These are phyloP conservation scores for Opisthocomus hoazin DNA, from an alignment of 2,113 vertebrate genomes.

Conservation along the genomic window DNA sequence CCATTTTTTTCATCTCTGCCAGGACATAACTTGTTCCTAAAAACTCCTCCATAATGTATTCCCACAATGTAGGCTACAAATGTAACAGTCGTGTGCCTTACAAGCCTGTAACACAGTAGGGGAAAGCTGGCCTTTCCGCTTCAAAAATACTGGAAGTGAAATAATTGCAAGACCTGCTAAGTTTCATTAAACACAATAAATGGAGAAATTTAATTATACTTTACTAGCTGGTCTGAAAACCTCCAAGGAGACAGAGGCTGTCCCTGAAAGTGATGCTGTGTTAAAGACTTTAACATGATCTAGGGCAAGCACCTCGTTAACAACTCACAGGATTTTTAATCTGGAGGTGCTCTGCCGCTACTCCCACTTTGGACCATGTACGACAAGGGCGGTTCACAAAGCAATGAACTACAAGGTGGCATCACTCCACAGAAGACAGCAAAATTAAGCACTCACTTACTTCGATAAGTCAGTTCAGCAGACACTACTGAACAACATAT, in stretches of 20 bases:
- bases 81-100: not conserved
- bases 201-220: not conserved
- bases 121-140: not conserved
- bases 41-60: not conserved
- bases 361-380: not conserved
- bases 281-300: not conserved
- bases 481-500: accelerated
- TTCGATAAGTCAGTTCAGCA: no score
- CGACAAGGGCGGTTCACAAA: not conserved
- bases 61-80: not conserved
- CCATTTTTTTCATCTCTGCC: not conserved
- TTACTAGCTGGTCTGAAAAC: not conserved
- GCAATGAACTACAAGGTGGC: accelerated
- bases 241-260: not conserved
- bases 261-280: not conserved
- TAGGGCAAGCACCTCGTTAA: not conserved
- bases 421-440: not conserved
- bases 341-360: not conserved
- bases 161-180: not conserved
- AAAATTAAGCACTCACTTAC: not conserved
- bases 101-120: no score
- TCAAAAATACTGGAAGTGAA: not conserved
- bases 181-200: not conserved
- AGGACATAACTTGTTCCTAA: not conserved
- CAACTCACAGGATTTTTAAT: not conserved